phyloP scores from a whole-genome alignment of 2,888 invertebrate species.

The Malthinus flaveolus region DNA sequence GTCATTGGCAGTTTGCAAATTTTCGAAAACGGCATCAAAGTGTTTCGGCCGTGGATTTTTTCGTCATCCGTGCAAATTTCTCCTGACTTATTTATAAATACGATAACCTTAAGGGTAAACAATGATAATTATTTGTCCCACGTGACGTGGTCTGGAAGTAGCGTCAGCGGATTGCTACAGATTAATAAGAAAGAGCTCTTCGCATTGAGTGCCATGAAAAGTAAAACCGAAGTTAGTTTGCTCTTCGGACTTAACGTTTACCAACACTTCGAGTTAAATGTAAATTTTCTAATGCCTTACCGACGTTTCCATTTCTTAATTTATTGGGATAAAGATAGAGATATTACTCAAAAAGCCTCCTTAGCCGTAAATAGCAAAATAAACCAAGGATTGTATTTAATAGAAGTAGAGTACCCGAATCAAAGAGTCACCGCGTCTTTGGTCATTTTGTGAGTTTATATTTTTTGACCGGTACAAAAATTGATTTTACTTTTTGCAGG shows the following conservation, averaged over 20 bases:
- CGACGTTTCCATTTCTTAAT: slow-evolving; percentile 31
- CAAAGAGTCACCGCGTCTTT: slow-evolving; percentile 34
- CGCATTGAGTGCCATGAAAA: slow-evolving; percentile 23
- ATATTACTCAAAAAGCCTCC: slow-evolving; percentile 27
- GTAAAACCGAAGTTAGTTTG: slow-evolving; percentile 19
- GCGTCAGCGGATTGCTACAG: slow-evolving; percentile 26
- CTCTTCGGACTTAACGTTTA: slow-evolving; percentile 35
- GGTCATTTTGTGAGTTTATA: slow-evolving; percentile 33
- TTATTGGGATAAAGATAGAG: slow-evolving; percentile 37
- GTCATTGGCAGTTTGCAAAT: slow-evolving; percentile 29
- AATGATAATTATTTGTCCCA: slow-evolving; percentile 23
- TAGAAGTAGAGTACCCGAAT: slow-evolving; percentile 35
- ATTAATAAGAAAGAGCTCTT: slow-evolving; percentile 32
- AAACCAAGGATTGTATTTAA: slow-evolving; percentile 31
- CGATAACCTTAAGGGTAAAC: slow-evolving; percentile 20
- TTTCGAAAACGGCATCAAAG: slow-evolving; percentile 13
- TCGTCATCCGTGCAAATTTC: slow-evolving; percentile 30
- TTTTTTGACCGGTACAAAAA: neutral
- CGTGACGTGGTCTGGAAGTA: slow-evolving; percentile 28
- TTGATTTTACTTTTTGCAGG: slow-evolving; percentile 20
- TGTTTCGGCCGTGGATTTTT: slow-evolving; percentile 32
- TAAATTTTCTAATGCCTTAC: slow-evolving; percentile 26
- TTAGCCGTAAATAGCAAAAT: slow-evolving; percentile 25
- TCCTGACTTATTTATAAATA: slow-evolving; percentile 31
- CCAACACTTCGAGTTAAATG: slow-evolving; percentile 35